A percentile compares a stretch with the other conserved stretches of the same genome.
Evolutionary conservation across 2,797 vertebrate genomes (phyloP).

Genomic region (Melanogrammus aeglefinus): DNA sequence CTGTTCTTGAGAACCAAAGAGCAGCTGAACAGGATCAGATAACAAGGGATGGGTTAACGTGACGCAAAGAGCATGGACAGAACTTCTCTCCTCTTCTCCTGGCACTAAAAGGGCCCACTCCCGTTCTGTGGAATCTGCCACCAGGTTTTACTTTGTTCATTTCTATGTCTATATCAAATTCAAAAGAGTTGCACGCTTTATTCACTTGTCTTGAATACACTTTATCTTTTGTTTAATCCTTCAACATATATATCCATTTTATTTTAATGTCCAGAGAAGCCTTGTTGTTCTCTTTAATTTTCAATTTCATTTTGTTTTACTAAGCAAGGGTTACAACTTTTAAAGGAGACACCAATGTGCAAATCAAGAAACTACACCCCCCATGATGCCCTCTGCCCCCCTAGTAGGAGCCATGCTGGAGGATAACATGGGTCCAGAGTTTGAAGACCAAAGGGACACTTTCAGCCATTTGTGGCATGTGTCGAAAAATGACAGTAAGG

Average conservation of each 20-base stretch:
- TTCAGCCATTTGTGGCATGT: neutral
- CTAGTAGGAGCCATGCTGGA: neutral
- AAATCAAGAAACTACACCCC: slow-evolving; percentile 1
- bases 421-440: neutral
- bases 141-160: slow-evolving; percentile 28
- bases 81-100: neutral
- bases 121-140: slow-evolving; percentile 17
- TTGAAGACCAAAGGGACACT: neutral
- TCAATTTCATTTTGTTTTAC: neutral
- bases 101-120: neutral
- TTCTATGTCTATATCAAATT: slow-evolving; percentile 56
- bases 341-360: neutral
- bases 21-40: neutral
- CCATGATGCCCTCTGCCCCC: neutral
- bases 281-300: neutral
- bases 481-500: neutral
- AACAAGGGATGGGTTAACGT: neutral
- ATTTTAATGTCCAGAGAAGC: slow-evolving; percentile 46
- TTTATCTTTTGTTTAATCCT: slow-evolving; percentile 15
- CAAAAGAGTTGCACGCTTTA: slow-evolving; percentile 50
- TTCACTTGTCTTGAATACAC: slow-evolving; percentile 39
- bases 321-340: neutral
- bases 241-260: slow-evolving; percentile 28
- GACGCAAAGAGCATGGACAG: neutral
- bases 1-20: neutral